These are phyloP conservation scores for Bombycilla garrulus DNA, from an alignment of 2,113 vertebrate species.

Conservation along the genomic window DNA sequence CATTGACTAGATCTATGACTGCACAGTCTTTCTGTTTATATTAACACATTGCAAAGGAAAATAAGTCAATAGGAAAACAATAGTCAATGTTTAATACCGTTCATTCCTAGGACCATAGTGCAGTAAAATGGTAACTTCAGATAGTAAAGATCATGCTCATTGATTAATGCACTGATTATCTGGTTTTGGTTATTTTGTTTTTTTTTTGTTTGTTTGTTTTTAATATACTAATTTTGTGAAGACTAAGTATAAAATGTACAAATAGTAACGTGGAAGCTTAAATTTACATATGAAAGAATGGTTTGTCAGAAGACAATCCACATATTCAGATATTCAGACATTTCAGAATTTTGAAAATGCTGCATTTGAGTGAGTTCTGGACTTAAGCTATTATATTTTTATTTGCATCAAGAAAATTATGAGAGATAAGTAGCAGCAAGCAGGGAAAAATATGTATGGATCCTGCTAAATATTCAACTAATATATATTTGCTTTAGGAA, in stretches of 20 bases:
- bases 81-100: not conserved
- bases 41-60: not conserved
- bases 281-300: not conserved
- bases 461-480: not conserved
- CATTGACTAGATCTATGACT: not conserved
- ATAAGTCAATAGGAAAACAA: not conserved
- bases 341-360: not conserved
- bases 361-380: not conserved
- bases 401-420: not conserved
- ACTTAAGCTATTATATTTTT: not conserved
- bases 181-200: not conserved
- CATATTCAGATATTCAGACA: not conserved
- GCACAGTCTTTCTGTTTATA: not conserved
- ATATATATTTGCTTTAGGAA: not conserved
- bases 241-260: not conserved
- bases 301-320: not conserved
- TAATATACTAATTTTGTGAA: not conserved
- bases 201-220: not conserved
- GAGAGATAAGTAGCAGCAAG: not conserved
- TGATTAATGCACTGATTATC: not conserved
- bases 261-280: not conserved
- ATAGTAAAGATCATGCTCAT: not conserved
- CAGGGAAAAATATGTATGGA: not conserved
- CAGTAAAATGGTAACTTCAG: not conserved
- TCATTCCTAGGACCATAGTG: not conserved